Conservation (phyloP, 1,140 invertebrate species). For the Reticulitermes speratus region DNA sequence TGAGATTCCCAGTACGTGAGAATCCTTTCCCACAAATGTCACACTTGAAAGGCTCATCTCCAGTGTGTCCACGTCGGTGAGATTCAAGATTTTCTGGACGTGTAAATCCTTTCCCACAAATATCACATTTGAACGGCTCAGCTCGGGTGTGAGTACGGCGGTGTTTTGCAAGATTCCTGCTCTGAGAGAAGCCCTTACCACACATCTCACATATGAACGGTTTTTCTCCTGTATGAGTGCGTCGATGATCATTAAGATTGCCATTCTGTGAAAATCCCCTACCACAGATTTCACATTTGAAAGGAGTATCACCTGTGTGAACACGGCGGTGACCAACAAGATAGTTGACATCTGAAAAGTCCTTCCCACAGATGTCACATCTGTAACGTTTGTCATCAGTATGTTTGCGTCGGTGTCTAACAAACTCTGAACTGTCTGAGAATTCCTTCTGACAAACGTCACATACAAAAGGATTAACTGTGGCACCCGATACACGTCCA, state of each 20-base stretch:
- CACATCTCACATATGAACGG: constrained; percentile 56
- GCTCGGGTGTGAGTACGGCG: constrained; percentile 33
- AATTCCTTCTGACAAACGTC: constrained; percentile 40
- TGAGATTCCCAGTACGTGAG: constrained; percentile 62
- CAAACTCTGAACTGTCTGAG: constrained; percentile 28
- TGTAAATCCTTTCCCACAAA: constrained; percentile 51
- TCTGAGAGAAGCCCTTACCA: constrained; percentile 65
- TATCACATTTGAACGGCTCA: constrained; percentile 38
- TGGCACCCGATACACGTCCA: constrained; percentile 35
- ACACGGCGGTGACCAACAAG: constrained; percentile 39
- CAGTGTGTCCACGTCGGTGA: constrained; percentile 48
- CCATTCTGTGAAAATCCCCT: constrained; percentile 47
- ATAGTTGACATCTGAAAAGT: constrained; percentile 80
- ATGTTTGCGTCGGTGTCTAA: constrained; percentile 36
- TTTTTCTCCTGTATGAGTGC: constrained; percentile 45
- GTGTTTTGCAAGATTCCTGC: constrained; percentile 37
- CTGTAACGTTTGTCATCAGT: constrained; percentile 90
- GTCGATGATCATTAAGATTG: constrained; percentile 41
- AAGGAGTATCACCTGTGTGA: constrained; percentile 24
- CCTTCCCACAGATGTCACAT: constrained; percentile 84
- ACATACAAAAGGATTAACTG: constrained; percentile 41
- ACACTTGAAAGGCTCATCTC: constrained; percentile 65
- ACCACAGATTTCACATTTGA: constrained; percentile 19
- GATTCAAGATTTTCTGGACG: constrained; percentile 22
- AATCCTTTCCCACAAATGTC: constrained; percentile 64